phyloP scores from a whole-genome alignment of 2,888 invertebrate species.

The Zaprionus bogoriensis region DNA sequence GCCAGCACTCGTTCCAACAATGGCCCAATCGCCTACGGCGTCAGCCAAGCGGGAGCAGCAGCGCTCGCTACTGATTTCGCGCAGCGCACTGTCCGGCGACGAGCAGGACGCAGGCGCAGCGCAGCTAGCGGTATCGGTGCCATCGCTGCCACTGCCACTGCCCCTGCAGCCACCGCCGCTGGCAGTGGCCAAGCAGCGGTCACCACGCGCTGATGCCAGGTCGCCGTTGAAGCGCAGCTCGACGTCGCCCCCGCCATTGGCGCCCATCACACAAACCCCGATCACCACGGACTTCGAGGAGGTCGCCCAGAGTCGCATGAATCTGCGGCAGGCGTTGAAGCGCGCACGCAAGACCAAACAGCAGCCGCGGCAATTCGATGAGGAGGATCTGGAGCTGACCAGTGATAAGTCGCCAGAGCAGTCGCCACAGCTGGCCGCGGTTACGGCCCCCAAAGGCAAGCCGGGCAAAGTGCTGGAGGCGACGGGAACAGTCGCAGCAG shows the following conservation, averaged over 20 bases:
- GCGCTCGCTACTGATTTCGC: slow-evolving; percentile 36
- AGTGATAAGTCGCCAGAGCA: slow-evolving; percentile 20
- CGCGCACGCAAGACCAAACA: slow-evolving; percentile 77
- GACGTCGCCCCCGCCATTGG: slow-evolving; percentile 51
- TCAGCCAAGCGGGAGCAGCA: slow-evolving; percentile 13
- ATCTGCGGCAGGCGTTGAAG: slow-evolving; percentile 79
- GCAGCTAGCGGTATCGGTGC: too few species aligned
- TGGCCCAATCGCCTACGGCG: neutral
- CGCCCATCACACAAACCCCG: slow-evolving; percentile 35
- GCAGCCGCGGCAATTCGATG: slow-evolving; percentile 56
- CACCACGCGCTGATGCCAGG: slow-evolving; percentile 6
- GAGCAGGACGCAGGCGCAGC: neutral
- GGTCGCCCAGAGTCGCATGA: slow-evolving; percentile 78
- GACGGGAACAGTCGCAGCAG: neutral
- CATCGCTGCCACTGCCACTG: neutral
- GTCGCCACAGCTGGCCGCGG: neutral
- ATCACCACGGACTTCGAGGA: slow-evolving; percentile 23
- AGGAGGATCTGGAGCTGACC: slow-evolving; percentile 55
- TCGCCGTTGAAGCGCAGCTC: slow-evolving; percentile 17
- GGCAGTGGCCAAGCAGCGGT: slow-evolving; percentile 7
- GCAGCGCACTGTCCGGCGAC: neutral
- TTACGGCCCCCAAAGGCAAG: slow-evolving; percentile 16
- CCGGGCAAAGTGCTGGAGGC: slow-evolving; percentile 11
- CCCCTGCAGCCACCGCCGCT: slow-evolving; percentile 4
- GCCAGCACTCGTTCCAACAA: neutral